Percentiles rank a stretch among this genome's conserved stretches.
phyloP scores from a whole-genome alignment of 2,888 invertebrate genomes.

The Cerastoderma edule region DNA sequence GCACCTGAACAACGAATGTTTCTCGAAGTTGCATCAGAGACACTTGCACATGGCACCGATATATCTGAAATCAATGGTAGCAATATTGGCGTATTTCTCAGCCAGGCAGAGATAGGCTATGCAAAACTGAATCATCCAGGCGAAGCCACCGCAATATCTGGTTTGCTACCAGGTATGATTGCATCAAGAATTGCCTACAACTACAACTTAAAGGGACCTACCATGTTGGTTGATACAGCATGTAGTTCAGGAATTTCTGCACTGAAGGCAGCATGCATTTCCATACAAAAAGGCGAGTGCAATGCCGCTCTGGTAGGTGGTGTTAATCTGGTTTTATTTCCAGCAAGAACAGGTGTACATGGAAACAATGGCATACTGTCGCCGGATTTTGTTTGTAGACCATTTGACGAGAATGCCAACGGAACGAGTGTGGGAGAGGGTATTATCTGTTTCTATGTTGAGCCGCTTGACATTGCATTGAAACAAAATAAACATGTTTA shows the following conservation, averaged over 20 bases:
- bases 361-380: conserved; percentile 4
- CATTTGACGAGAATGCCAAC: conserved; percentile 7
- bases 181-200: background rate
- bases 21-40: conserved; percentile 2
- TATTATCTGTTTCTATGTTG: background rate
- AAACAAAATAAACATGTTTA: conserved; percentile 1
- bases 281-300: background rate
- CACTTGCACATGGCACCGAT: background rate
- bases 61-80: background rate
- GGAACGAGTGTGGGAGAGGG: background rate
- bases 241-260: conserved; percentile 1
- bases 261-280: background rate
- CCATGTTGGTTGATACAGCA: conserved; percentile 7
- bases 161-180: conserved; percentile 9
- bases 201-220: background rate
- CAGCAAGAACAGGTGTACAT: conserved; percentile 4
- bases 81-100: conserved; percentile 1
- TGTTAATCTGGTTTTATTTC: conserved; percentile 1
- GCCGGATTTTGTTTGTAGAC: background rate
- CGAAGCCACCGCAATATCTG: conserved; percentile 11
- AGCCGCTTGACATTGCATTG: background rate
- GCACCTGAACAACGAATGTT: conserved; percentile 6
- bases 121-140: conserved; percentile 9
- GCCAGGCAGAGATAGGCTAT: background rate
- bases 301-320: conserved; percentile 4